Evolutionary conservation across 2,888 invertebrate species (phyloP).

Genomic region (Taenaris catops): DNA sequence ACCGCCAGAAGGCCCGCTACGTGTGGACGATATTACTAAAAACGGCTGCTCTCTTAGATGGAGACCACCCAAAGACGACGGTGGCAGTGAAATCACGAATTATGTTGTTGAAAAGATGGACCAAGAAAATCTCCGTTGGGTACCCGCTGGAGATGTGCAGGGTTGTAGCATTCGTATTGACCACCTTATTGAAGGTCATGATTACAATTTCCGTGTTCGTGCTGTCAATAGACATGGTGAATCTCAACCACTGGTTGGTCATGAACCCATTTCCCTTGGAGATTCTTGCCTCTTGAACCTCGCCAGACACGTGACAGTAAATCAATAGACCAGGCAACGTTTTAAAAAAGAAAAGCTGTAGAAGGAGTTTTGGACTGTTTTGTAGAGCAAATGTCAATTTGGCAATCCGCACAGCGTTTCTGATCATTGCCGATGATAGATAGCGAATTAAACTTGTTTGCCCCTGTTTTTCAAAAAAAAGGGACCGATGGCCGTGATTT

Average conservation of each 20-base stretch:
- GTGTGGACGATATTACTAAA: slow-evolving; percentile 92
- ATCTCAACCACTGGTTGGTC: slow-evolving; percentile 89
- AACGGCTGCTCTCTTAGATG: slow-evolving; percentile 91
- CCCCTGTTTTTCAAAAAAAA: no score
- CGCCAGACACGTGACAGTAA: no score
- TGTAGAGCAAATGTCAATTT: no score
- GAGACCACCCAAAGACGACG: slow-evolving; percentile 96
- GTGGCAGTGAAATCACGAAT: slow-evolving; percentile 93
- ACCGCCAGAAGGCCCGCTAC: slow-evolving; percentile 95
- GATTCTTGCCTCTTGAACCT: no score
- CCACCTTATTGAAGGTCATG: slow-evolving; percentile 95
- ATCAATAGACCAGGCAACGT: no score
- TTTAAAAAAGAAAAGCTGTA: no score
- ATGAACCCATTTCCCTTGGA: no score
- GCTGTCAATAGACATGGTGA: slow-evolving; percentile 97
- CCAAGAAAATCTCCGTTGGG: slow-evolving; percentile 95
- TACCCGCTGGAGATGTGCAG: slow-evolving; percentile 94
- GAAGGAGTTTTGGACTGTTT: no score
- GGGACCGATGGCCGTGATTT: no score
- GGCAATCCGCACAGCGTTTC: no score
- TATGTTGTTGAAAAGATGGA: slow-evolving; percentile 99
- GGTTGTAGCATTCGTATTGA: slow-evolving; percentile 90
- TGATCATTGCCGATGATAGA: no score
- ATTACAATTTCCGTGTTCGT: slow-evolving; percentile 95
- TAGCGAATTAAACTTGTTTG: no score